A percentile compares a stretch with the other conserved stretches of the same genome.
Conservation (phyloP, 2,797 vertebrate species). For the Pempheris klunzingeri region DNA sequence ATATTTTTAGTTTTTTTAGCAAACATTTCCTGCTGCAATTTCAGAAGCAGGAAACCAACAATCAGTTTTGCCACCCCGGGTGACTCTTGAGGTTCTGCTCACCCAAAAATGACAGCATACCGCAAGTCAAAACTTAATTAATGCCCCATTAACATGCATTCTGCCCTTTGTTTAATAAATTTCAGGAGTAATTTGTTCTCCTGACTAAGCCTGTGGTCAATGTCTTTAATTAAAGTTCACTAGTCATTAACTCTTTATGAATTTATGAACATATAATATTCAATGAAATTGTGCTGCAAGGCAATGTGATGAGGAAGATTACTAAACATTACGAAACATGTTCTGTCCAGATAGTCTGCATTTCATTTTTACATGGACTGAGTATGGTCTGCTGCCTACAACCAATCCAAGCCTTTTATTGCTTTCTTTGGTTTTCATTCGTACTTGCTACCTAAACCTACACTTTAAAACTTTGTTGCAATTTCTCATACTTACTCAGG, state of each 20-base stretch:
- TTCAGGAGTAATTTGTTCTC: not conserved
- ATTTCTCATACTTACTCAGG: constrained; percentile 28
- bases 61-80: constrained; percentile 1
- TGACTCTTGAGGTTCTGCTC: not conserved
- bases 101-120: not conserved
- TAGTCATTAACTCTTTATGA: constrained; percentile 12
- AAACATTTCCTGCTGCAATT: constrained; percentile 23
- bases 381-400: constrained; percentile 25
- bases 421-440: constrained; percentile 35
- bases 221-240: not conserved
- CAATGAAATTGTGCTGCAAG: constrained; percentile 18
- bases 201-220: not conserved
- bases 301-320: not conserved
- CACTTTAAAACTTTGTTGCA: constrained; percentile 15
- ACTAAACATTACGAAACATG: not conserved
- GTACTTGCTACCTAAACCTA: constrained; percentile 29
- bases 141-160: constrained; percentile 12
- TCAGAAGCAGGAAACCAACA: constrained; percentile 12
- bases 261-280: constrained; percentile 12
- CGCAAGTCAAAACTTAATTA: constrained; percentile 1
- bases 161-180: not conserved
- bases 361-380: constrained; percentile 14
- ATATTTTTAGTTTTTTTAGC: not conserved
- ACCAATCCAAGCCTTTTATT: constrained; percentile 31
- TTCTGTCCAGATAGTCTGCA: constrained; percentile 1